Conservation (phyloP, 2,797 vertebrate species). For the Champsocephalus esox region DNA sequence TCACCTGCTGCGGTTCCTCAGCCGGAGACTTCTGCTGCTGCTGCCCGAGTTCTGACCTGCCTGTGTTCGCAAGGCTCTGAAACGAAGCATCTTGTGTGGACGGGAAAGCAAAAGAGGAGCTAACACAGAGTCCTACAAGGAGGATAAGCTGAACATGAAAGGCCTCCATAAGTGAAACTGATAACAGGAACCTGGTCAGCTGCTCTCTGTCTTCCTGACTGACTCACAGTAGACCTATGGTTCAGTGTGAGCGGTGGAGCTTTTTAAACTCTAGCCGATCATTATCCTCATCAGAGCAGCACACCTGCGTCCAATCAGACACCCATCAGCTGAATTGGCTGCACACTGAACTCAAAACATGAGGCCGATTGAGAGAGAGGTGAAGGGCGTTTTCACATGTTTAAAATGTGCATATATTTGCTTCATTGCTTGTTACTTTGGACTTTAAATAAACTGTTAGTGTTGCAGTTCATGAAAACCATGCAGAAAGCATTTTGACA, state of each 20-base stretch:
- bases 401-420: not conserved
- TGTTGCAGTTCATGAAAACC: not conserved
- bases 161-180: slow-evolving; percentile 37
- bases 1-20: slow-evolving; percentile 44
- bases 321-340: slow-evolving; percentile 22
- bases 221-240: slow-evolving; percentile 14
- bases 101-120: slow-evolving; percentile 15
- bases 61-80: not conserved
- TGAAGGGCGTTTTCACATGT: not conserved
- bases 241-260: not conserved
- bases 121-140: slow-evolving; percentile 31
- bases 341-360: not conserved
- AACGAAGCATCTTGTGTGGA: not conserved
- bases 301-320: slow-evolving; percentile 59
- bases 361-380: not conserved
- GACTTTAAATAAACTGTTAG: not conserved
- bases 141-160: slow-evolving; percentile 10
- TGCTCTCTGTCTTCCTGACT: slow-evolving; percentile 9
- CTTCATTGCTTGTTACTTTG: not conserved
- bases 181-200: not conserved
- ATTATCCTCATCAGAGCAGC: slow-evolving; percentile 4
- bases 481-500: too few species aligned
- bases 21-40: not conserved
- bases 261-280: slow-evolving; percentile 6
- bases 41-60: not conserved